phyloP scores from a whole-genome alignment of 2,797 vertebrate genomes.

The Eremophila alpestris region DNA sequence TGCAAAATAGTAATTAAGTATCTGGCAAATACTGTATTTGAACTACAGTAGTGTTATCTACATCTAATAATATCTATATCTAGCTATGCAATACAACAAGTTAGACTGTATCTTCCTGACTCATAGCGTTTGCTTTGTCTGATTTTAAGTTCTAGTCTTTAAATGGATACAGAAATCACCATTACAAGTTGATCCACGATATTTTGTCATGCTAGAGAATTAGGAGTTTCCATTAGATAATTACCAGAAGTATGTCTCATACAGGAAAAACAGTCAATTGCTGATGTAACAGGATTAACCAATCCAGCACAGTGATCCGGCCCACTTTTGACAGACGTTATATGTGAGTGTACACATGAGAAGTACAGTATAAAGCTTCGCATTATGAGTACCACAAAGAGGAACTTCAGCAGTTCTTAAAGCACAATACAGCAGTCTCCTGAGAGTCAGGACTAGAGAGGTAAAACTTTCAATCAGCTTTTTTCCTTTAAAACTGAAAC shows the following conservation, averaged over 20 bases:
- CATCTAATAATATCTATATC: conserved; percentile 9
- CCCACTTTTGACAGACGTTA: conserved; percentile 74
- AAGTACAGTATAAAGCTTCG: conserved; percentile 80
- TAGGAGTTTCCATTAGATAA: conserved; percentile 79
- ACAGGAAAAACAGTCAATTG: conserved; percentile 78
- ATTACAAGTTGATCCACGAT: conserved; percentile 59
- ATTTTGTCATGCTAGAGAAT: conserved; percentile 73
- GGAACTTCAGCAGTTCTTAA: conserved; percentile 74
- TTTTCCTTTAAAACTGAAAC: conserved; percentile 51
- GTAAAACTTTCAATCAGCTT: conserved; percentile 71
- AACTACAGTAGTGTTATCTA: conserved; percentile 4
- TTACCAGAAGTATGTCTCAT: conserved; percentile 80
- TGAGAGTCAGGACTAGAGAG: conserved; percentile 71
- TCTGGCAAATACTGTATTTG: conserved; percentile 55
- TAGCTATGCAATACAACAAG: conserved; percentile 41
- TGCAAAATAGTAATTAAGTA: conserved; percentile 58
- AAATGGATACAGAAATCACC: conserved; percentile 57
- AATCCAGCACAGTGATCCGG: conserved; percentile 74
- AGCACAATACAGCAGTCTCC: conserved; percentile 73
- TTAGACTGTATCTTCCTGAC: conserved; percentile 57
- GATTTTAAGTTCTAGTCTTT: conserved; percentile 57
- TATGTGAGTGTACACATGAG: conserved; percentile 71
- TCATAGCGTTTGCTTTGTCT: conserved; percentile 55
- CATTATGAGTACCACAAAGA: conserved; percentile 74
- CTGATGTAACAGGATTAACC: conserved; percentile 78